Conservation (phyloP, 2,888 invertebrate genomes). For the Leptura quadrifasciata region DNA sequence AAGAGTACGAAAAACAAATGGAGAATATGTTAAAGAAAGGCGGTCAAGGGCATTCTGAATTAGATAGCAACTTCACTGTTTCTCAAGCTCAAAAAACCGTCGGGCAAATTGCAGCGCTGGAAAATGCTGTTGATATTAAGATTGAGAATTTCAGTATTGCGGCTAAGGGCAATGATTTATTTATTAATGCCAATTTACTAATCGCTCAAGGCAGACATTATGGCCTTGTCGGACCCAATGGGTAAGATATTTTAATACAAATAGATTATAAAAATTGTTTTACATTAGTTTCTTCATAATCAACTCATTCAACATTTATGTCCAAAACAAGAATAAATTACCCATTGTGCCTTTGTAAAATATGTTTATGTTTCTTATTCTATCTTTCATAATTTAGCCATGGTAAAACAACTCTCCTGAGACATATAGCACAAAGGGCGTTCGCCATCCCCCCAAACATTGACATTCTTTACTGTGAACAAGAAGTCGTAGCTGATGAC, state of each 20-base stretch:
- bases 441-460: conserved; percentile 97
- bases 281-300: no score
- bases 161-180: conserved; percentile 97
- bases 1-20: conserved; percentile 92
- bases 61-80: conserved; percentile 96
- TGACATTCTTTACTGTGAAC: conserved; percentile 97
- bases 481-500: conserved; percentile 97
- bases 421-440: conserved; percentile 93
- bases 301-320: no score
- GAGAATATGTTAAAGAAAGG: conserved; percentile 90
- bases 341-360: no score
- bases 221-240: conserved; percentile 98
- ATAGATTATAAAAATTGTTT: background rate
- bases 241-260: conserved; percentile 74
- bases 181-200: conserved; percentile 94
- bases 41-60: conserved; percentile 91
- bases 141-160: conserved; percentile 98
- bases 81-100: conserved; percentile 88
- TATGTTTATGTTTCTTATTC: background rate
- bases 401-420: conserved; percentile 97
- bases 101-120: conserved; percentile 86
- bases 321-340: no score
- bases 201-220: conserved; percentile 96
- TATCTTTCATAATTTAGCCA: conserved; percentile 78
- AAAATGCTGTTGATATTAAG: conserved; percentile 98